phyloP scores from a whole-genome alignment of 92 coral and sea anemone species.

The Epizoanthus fatuus region DNA sequence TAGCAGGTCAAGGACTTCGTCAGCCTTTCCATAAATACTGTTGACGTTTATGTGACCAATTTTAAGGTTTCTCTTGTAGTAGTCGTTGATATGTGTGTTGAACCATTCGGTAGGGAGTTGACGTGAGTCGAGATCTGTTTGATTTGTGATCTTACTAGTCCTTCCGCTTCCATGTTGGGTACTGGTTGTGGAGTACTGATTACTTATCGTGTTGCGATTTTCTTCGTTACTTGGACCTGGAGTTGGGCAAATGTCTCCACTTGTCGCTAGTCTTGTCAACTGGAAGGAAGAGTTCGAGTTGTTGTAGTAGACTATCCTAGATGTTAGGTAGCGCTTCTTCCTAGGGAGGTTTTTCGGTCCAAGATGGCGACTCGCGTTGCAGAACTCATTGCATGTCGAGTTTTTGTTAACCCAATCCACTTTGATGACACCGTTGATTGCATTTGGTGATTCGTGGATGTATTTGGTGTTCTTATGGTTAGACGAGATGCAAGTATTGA shows the following conservation, averaged over 20 bases:
- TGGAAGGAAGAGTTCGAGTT: conserved; percentile 17
- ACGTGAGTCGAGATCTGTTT: conserved; percentile 7
- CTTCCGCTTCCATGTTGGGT: conserved; percentile 8
- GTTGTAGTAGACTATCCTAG: conserved; percentile 15
- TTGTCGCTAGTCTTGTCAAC: conserved; percentile 15
- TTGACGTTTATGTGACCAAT: conserved; percentile 11
- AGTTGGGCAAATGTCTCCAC: conserved; percentile 26
- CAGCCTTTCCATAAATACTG: conserved; percentile 25
- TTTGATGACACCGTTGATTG: neutral
- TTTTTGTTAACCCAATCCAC: neutral
- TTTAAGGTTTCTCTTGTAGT: conserved; percentile 8
- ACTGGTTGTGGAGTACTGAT: neutral
- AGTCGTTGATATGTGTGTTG: conserved; percentile 5
- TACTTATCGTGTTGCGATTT: conserved; percentile 1
- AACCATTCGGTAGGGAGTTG: conserved; percentile 23
- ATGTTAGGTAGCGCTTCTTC: conserved; percentile 12
- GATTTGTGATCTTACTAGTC: neutral
- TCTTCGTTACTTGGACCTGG: conserved; percentile 18
- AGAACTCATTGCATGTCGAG: neutral
- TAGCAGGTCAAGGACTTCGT: conserved; percentile 15
- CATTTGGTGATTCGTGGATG: neutral
- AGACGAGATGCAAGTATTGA: neutral
- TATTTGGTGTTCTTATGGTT: neutral
- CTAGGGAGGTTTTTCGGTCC: conserved; percentile 6
- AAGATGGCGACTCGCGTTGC: neutral